A percentile compares a stretch with the other conserved stretches of the same genome.
These are phyloP conservation scores for Eubucco bourcierii DNA, from an alignment of 2,113 vertebrate species.

Conservation along the genomic window DNA sequence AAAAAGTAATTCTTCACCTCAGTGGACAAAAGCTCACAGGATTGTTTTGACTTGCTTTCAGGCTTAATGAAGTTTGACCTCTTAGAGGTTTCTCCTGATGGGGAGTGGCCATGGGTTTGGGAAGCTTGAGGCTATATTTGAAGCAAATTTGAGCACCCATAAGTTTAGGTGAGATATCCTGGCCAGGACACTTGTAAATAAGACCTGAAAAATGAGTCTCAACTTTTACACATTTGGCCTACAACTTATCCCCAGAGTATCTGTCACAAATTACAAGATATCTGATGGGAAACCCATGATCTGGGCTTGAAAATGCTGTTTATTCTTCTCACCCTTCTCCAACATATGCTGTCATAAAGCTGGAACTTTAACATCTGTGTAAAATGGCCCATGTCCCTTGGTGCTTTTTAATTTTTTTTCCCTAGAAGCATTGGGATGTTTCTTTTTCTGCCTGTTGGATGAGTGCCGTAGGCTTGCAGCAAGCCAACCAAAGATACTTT, in stretches of 20 bases:
- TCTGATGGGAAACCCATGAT: neutral
- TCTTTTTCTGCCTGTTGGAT: neutral
- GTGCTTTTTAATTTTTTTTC: neutral
- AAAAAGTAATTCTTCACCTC: neutral
- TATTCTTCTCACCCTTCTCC: neutral
- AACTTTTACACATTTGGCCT: neutral
- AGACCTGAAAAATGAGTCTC: constrained; percentile 19
- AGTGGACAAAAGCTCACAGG: neutral
- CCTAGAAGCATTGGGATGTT: neutral
- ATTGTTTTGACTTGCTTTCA: constrained; percentile 38
- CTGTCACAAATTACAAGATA: constrained; percentile 1
- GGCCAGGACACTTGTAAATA: neutral
- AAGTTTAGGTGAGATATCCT: neutral
- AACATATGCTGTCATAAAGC: neutral
- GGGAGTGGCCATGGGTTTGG: neutral
- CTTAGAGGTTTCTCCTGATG: neutral
- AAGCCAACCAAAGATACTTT: neutral
- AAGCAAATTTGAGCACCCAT: neutral
- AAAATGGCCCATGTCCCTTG: neutral
- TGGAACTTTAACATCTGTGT: constrained; percentile 7
- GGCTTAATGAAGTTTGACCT: neutral
- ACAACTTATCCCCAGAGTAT: neutral
- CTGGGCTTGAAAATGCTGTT: constrained; percentile 9
- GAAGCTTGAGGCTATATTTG: neutral
- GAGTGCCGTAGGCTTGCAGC: neutral